Conservation (phyloP, 92 coral and sea anemone species). For the Pocillopora meandrina region DNA sequence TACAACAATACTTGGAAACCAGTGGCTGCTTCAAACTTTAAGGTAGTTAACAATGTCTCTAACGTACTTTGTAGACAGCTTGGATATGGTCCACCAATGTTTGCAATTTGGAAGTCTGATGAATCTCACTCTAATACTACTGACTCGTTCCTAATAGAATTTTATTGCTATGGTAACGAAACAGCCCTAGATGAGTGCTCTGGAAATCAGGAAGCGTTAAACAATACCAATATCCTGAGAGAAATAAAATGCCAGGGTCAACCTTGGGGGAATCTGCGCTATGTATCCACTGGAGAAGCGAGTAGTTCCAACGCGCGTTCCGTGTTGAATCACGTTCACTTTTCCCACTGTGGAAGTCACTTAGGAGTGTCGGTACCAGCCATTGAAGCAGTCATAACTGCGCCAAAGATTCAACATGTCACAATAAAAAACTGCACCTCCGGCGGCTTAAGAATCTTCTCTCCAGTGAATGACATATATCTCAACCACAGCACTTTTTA, state of each 20-base stretch:
- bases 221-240: background rate
- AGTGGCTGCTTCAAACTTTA: constrained; percentile 10
- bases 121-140: background rate
- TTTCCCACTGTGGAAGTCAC: constrained; percentile 54
- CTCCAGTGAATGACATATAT: constrained; percentile 1
- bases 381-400: constrained; percentile 40
- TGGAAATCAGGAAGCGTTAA: background rate
- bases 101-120: too few relatives aligned
- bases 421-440: constrained; percentile 42
- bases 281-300: constrained; percentile 35
- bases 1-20: constrained; percentile 54
- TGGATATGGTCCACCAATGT: constrained; percentile 30
- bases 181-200: constrained; percentile 43
- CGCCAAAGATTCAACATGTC: constrained; percentile 40
- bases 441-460: constrained; percentile 38
- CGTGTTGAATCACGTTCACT: constrained; percentile 42
- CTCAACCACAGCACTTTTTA: constrained; percentile 17
- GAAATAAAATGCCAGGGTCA: constrained; percentile 30
- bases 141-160: constrained; percentile 13
- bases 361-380: constrained; percentile 38
- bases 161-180: constrained; percentile 62
- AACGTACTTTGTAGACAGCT: constrained; percentile 56
- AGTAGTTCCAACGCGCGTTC: constrained; percentile 17
- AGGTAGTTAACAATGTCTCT: background rate
- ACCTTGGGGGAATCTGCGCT: constrained; percentile 62